These are phyloP conservation scores for Psilopsiagon aymara DNA, from an alignment of 2,113 vertebrate species.

Conservation along the genomic window DNA sequence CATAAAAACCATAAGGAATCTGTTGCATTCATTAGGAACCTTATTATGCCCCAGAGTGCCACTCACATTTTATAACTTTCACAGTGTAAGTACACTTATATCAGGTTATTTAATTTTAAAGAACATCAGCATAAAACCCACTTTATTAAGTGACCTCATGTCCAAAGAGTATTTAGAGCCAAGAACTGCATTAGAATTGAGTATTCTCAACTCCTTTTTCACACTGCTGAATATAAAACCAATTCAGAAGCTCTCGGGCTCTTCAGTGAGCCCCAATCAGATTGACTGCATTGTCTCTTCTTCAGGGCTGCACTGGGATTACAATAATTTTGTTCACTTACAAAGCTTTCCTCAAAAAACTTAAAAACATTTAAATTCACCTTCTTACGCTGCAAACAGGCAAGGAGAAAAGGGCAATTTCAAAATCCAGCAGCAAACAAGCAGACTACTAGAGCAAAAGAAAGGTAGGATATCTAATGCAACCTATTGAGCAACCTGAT, in stretches of 20 bases:
- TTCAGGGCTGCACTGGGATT: neutral
- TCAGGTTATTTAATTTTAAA: neutral
- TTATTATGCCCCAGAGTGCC: neutral
- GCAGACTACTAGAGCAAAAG: neutral
- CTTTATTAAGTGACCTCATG: neutral
- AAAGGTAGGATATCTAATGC: neutral
- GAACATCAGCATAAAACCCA: neutral
- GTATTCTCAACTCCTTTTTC: neutral
- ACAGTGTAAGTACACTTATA: neutral
- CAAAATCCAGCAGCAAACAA: neutral
- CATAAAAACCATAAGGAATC: neutral
- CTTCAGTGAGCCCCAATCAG: neutral
- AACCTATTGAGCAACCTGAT: neutral
- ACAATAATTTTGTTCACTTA: neutral
- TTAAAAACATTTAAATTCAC: neutral
- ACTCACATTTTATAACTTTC: neutral
- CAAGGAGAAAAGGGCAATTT: neutral
- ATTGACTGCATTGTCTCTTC: neutral
- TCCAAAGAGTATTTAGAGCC: neutral
- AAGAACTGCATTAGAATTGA: neutral
- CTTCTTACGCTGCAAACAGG: neutral
- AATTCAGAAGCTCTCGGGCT: neutral
- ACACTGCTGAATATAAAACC: neutral
- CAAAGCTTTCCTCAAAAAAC: neutral
- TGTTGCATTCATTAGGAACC: neutral